Conservation (phyloP, 1,140 invertebrate genomes). For the Dendrolimus kikuchii region DNA sequence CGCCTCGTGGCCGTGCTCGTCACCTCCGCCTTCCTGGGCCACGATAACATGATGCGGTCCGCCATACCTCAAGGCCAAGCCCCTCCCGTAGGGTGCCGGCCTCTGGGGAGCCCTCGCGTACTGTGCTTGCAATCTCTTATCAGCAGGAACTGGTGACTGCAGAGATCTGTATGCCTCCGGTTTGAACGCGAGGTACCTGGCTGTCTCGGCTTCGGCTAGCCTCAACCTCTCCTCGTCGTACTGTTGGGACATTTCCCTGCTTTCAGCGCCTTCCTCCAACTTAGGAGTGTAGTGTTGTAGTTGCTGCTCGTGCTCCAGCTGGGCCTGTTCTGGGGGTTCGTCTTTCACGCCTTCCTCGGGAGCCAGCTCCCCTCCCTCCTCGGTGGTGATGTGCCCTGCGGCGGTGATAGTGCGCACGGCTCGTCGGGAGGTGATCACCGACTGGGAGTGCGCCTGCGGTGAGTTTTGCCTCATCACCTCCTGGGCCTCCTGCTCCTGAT, state of each 20-base stretch:
- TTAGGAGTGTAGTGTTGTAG: slow-evolving; percentile 37
- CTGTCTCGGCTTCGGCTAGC: slow-evolving; percentile 45
- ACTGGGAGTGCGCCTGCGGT: slow-evolving; percentile 30
- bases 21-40: slow-evolving; percentile 36
- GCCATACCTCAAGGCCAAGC: slow-evolving; percentile 43
- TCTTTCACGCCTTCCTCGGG: slow-evolving; percentile 54
- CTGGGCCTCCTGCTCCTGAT: slow-evolving; percentile 6
- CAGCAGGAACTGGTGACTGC: slow-evolving; percentile 28
- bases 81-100: slow-evolving; percentile 27
- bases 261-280: slow-evolving; percentile 30
- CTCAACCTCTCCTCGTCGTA: slow-evolving; percentile 55
- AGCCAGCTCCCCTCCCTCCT: slow-evolving; percentile 40
- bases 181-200: slow-evolving; percentile 54
- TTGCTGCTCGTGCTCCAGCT: slow-evolving; percentile 33
- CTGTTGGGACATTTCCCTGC: slow-evolving; percentile 22
- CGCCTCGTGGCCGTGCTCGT: slow-evolving; percentile 39
- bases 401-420: slow-evolving; percentile 75
- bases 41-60: slow-evolving; percentile 49
- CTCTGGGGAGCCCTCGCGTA: slow-evolving; percentile 31
- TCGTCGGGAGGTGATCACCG: slow-evolving; percentile 73
- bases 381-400: slow-evolving; percentile 74
- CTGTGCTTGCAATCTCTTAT: slow-evolving; percentile 29
- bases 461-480: slow-evolving; percentile 17
- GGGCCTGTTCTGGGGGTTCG: slow-evolving; percentile 42
- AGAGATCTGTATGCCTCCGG: slow-evolving; percentile 40